Conservation (phyloP, 1,140 invertebrate species). For the Papilio aristodemus region DNA sequence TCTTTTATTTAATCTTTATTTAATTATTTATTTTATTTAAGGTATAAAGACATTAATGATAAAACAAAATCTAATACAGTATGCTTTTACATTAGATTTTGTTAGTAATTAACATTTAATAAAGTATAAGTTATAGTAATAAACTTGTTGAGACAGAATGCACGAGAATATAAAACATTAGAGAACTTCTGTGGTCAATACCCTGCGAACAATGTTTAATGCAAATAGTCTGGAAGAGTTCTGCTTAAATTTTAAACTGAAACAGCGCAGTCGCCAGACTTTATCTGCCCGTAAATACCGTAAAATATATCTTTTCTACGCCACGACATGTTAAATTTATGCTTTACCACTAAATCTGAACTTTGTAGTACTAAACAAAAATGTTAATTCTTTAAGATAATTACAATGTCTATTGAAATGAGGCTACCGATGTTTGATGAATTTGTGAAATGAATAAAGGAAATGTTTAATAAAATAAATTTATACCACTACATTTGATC, state of each 20-base stretch:
- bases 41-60: too few species aligned
- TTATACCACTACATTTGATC: too few species aligned
- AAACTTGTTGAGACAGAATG: neutral
- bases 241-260: slow-evolving; percentile 15
- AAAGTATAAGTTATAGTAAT: neutral
- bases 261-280: slow-evolving; percentile 9
- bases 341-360: slow-evolving; percentile 3
- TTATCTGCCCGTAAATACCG: neutral
- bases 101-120: too few species aligned
- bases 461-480: too few species aligned
- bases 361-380: too few species aligned
- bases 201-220: slow-evolving; percentile 7
- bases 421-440: too few species aligned
- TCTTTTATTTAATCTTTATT: neutral
- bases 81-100: too few species aligned
- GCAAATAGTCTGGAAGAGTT: slow-evolving; percentile 7
- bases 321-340: slow-evolving; percentile 12
- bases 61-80: too few species aligned
- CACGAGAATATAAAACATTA: slow-evolving; percentile 2
- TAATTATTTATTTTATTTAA: too few species aligned
- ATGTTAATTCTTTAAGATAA: too few species aligned
- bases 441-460: too few species aligned
- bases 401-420: too few species aligned
- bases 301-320: slow-evolving; percentile 10
- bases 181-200: slow-evolving; percentile 3